Evolutionary conservation across 2,888 invertebrate species (phyloP).

Genomic region (Seira ritae): DNA sequence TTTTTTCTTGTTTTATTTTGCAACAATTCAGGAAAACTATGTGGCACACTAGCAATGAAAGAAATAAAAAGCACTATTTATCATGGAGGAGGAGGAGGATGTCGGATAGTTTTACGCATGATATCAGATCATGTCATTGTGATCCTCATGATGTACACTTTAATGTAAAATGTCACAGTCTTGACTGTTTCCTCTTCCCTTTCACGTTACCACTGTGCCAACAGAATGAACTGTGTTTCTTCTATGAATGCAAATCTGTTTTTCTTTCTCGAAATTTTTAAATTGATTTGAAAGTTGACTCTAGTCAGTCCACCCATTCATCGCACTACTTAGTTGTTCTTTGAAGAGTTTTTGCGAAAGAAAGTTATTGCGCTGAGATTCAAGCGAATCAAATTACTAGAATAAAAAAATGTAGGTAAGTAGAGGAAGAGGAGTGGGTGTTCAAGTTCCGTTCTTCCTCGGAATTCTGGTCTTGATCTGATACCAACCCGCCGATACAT

Average conservation of each 20-base stretch:
- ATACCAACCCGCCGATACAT: neutral
- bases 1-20: neutral
- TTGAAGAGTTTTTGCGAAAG: too few species aligned
- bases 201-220: too few species aligned
- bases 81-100: neutral
- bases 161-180: neutral
- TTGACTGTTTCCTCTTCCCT: neutral
- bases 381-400: neutral
- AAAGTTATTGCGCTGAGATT: neutral
- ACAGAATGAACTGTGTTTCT: too few species aligned
- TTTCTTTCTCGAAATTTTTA: too few species aligned
- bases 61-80: neutral
- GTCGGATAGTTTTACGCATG: constrained; percentile 30
- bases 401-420: neutral
- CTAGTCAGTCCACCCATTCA: too few species aligned
- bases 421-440: neutral
- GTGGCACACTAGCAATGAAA: neutral
- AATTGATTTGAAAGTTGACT: too few species aligned
- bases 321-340: too few species aligned
- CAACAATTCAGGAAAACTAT: neutral
- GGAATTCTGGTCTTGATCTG: neutral
- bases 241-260: too few species aligned
- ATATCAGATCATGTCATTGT: constrained; percentile 30
- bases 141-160: constrained; percentile 8
- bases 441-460: constrained; percentile 6